Evolutionary conservation across 2,888 invertebrate genomes (phyloP).

Genomic region (Balanococcus diminutus): DNA sequence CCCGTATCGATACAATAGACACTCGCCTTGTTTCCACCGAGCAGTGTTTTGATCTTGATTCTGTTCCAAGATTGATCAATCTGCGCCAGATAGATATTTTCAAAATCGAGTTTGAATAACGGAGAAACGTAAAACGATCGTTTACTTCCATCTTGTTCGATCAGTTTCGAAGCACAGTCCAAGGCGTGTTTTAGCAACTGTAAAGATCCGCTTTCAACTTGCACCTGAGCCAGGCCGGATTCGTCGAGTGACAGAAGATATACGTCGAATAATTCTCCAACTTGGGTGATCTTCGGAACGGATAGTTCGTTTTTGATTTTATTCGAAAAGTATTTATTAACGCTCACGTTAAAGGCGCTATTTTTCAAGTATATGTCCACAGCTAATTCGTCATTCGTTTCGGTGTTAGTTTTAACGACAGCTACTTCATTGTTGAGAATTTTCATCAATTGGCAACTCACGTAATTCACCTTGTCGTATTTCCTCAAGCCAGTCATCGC

Average conservation of each 20-base stretch:
- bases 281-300: neutral
- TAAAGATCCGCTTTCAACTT: slow-evolving; percentile 18
- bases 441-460: neutral
- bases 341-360: neutral
- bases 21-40: neutral
- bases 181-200: slow-evolving; percentile 1
- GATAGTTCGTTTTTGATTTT: neutral
- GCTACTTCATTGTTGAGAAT: neutral
- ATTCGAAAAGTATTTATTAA: slow-evolving; percentile 8
- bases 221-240: neutral
- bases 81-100: slow-evolving; percentile 18
- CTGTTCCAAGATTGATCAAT: slow-evolving; percentile 12
- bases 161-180: neutral
- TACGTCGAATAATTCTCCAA: neutral
- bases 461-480: neutral
- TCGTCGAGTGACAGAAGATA: slow-evolving; percentile 2
- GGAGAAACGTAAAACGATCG: neutral
- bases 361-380: neutral
- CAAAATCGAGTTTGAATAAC: neutral
- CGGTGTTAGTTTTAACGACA: neutral
- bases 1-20: slow-evolving; percentile 24
- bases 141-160: neutral
- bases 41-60: slow-evolving; percentile 16
- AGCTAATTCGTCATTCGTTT: neutral
- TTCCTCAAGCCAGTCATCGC: slow-evolving; percentile 14